Evolutionary conservation across 2,888 invertebrate genomes (phyloP).

Genomic region (Aradus depressus): DNA sequence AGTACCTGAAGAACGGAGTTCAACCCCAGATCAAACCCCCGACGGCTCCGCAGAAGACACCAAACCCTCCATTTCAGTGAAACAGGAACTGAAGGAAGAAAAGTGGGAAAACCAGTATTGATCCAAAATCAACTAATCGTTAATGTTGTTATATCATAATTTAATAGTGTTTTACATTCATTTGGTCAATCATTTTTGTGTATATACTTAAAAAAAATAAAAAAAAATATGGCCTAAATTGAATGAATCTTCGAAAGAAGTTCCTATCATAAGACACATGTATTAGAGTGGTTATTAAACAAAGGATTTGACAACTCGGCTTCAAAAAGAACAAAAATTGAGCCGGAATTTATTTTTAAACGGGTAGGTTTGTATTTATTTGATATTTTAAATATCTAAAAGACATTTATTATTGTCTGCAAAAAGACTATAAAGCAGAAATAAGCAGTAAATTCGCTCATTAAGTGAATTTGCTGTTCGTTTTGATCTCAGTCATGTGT

Average conservation of each 20-base stretch:
- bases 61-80: conserved; percentile 25
- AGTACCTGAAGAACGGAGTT: conserved; percentile 44
- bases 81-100: conserved; percentile 29
- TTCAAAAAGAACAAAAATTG: too few species aligned
- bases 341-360: conserved; percentile 24
- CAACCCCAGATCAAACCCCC: conserved; percentile 22
- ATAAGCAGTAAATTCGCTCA: too few species aligned
- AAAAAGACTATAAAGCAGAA: conserved; percentile 5
- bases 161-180: too few species aligned
- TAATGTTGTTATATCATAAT: too few species aligned
- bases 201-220: too few species aligned
- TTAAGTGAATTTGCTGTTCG: conserved; percentile 19
- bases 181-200: too few species aligned
- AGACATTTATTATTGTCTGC: conserved; percentile 16
- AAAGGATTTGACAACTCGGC: too few species aligned
- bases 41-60: conserved; percentile 19
- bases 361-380: conserved; percentile 26
- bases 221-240: too few species aligned
- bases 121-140: too few species aligned
- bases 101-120: conserved; percentile 31
- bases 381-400: conserved; percentile 21
- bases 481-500: conserved; percentile 28
- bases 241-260: too few species aligned
- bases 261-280: too few species aligned
- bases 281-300: too few species aligned